Percentiles rank a stretch among this genome's conserved stretches.
Conservation (phyloP, 2,113 vertebrate species). For the Clarias batrachus region DNA sequence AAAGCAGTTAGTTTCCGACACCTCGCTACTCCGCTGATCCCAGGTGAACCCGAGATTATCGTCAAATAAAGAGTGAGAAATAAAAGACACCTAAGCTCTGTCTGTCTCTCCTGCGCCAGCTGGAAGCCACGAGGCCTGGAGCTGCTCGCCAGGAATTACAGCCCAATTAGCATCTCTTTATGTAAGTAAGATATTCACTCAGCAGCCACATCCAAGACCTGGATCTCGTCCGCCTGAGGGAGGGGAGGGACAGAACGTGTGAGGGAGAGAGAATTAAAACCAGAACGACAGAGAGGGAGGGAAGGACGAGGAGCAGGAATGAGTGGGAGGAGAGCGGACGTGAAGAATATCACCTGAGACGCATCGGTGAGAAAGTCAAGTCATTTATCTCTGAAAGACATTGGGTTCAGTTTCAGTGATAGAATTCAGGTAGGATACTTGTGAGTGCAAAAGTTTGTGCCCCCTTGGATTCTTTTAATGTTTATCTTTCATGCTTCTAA, state of each 20-base stretch:
- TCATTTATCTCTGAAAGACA: not conserved
- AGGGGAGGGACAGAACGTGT: not conserved
- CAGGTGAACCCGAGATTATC: slow-evolving; percentile 53
- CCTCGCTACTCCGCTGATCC: slow-evolving; percentile 54
- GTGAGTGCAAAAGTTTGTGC: slow-evolving; percentile 1
- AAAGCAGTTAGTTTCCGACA: not conserved
- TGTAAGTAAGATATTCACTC: slow-evolving; percentile 24
- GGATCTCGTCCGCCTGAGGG: not conserved
- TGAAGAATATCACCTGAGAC: not conserved
- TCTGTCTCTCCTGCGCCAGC: slow-evolving; percentile 47
- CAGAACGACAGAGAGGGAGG: slow-evolving; percentile 18
- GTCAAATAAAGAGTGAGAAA: slow-evolving; percentile 25
- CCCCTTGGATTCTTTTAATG: too few relatives aligned
- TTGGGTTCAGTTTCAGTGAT: not conserved
- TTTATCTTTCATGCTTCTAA: not conserved
- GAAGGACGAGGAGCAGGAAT: slow-evolving; percentile 38
- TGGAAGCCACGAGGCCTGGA: slow-evolving; percentile 56
- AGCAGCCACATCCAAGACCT: slow-evolving; percentile 51
- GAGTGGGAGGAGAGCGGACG: slow-evolving; percentile 49
- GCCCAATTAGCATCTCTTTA: slow-evolving; percentile 65
- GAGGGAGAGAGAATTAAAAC: not conserved
- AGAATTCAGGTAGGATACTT: not conserved
- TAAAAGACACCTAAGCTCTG: slow-evolving; percentile 57
- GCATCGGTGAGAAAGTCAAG: not conserved
- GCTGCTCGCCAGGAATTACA: slow-evolving; percentile 65